Conservation (phyloP, 2,888 invertebrate species). For the Tenthredo distinguenda region DNA sequence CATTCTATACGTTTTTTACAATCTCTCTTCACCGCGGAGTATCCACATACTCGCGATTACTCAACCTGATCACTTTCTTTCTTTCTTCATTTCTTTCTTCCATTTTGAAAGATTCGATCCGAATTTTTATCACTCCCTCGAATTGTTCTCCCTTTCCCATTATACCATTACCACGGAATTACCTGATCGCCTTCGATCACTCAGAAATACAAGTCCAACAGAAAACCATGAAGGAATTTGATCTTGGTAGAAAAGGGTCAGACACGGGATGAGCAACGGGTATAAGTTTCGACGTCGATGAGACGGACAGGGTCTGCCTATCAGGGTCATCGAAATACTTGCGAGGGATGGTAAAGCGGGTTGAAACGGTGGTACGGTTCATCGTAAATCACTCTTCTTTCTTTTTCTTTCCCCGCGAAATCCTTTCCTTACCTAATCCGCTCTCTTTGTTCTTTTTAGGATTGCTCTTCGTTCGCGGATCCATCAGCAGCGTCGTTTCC, state of each 20-base stretch:
- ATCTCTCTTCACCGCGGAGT: not conserved
- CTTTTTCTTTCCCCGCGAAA: not conserved
- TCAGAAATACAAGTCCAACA: not conserved
- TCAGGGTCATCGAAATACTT: constrained; percentile 19
- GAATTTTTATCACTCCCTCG: not conserved
- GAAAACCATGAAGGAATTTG: not conserved
- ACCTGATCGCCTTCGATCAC: not conserved
- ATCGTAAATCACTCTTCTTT: constrained; percentile 13
- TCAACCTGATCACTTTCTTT: not conserved
- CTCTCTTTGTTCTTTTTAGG: not conserved
- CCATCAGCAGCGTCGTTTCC: constrained; percentile 74
- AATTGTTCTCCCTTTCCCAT: not conserved
- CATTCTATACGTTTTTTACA: constrained; percentile 10
- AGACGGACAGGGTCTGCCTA: not conserved
- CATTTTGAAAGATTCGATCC: not conserved
- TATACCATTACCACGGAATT: not conserved
- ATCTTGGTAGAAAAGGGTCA: constrained; percentile 21
- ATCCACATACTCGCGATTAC: constrained; percentile 1
- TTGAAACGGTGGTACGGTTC: not conserved
- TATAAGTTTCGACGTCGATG: not conserved
- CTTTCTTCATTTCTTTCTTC: not conserved
- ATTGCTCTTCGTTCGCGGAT: constrained; percentile 60
- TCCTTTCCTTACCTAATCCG: not conserved
- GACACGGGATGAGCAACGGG: not conserved
- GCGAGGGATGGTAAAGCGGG: not conserved